These are phyloP conservation scores for Parotia lawesii DNA, from an alignment of 2,113 vertebrate species.

Conservation along the genomic window DNA sequence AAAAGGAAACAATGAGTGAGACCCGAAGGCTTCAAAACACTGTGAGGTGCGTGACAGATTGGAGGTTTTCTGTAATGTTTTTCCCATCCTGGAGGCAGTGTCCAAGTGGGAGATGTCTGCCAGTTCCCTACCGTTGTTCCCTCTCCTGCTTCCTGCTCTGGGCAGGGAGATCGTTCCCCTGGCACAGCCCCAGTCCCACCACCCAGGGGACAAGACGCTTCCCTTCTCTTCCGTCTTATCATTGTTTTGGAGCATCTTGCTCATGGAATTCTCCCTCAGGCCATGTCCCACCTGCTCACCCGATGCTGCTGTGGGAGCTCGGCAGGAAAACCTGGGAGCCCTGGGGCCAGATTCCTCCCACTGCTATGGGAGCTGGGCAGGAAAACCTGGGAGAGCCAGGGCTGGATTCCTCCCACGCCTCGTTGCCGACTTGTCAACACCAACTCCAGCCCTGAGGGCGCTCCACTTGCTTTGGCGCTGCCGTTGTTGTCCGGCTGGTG, in stretches of 20 bases:
- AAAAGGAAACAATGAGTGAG: slow-evolving; percentile 15
- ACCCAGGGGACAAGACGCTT: background rate
- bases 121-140: background rate
- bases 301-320: fast-evolving
- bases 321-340: background rate
- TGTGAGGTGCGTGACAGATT: background rate
- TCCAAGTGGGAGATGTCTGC: slow-evolving; percentile 4
- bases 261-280: background rate
- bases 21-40: background rate
- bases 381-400: background rate
- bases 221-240: background rate
- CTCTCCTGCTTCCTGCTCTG: background rate
- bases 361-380: background rate
- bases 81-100: background rate
- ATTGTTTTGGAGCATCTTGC: background rate
- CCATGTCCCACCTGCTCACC: background rate
- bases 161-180: background rate
- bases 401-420: background rate
- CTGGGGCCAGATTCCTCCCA: background rate
- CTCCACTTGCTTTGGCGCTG: background rate
- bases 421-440: background rate
- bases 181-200: background rate
- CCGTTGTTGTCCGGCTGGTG: background rate
- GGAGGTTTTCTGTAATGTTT: background rate
- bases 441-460: background rate